These are phyloP conservation scores for Propsilocerus akamusi DNA, from an alignment of 1,140 invertebrate species.

Conservation along the genomic window DNA sequence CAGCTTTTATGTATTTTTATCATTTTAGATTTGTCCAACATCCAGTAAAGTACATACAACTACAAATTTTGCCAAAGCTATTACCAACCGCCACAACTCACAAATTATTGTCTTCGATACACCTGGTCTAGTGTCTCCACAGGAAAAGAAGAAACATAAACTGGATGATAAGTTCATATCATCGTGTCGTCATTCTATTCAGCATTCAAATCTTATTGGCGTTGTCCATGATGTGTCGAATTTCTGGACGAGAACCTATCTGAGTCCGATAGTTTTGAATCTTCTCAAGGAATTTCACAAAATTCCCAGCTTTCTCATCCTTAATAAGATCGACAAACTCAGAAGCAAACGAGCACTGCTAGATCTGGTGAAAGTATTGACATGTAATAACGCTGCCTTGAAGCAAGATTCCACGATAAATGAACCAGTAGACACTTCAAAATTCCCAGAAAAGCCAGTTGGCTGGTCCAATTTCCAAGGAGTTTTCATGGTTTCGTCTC, in stretches of 20 bases:
- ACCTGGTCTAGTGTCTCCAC: slow-evolving; percentile 51
- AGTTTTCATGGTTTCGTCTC: slow-evolving; percentile 77
- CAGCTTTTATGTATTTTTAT: slow-evolving; percentile 8
- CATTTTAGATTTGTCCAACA: slow-evolving; percentile 60
- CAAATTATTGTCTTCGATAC: slow-evolving; percentile 83
- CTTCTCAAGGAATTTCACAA: slow-evolving; percentile 40
- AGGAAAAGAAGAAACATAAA: slow-evolving; percentile 46
- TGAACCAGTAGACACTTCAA: slow-evolving; percentile 8
- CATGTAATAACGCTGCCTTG: slow-evolving; percentile 36
- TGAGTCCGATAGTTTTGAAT: slow-evolving; percentile 49
- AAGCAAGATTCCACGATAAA: not conserved
- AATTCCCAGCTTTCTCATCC: slow-evolving; percentile 55
- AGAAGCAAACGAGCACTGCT: slow-evolving; percentile 58
- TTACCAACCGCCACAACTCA: slow-evolving; percentile 48
- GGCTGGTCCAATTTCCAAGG: slow-evolving; percentile 61
- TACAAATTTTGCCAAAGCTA: slow-evolving; percentile 43
- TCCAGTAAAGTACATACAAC: slow-evolving; percentile 88
- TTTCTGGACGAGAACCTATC: slow-evolving; percentile 36
- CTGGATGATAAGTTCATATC: slow-evolving; percentile 41
- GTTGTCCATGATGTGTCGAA: slow-evolving; percentile 72
- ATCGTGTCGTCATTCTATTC: slow-evolving; percentile 42
- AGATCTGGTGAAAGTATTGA: slow-evolving; percentile 44
- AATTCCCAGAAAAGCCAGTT: slow-evolving; percentile 17
- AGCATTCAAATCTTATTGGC: slow-evolving; percentile 61
- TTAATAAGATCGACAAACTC: slow-evolving; percentile 78